Base-by-base conservation (phyloP, 1,140 invertebrate genomes). In the Mercenaria mercenaria region DNA sequence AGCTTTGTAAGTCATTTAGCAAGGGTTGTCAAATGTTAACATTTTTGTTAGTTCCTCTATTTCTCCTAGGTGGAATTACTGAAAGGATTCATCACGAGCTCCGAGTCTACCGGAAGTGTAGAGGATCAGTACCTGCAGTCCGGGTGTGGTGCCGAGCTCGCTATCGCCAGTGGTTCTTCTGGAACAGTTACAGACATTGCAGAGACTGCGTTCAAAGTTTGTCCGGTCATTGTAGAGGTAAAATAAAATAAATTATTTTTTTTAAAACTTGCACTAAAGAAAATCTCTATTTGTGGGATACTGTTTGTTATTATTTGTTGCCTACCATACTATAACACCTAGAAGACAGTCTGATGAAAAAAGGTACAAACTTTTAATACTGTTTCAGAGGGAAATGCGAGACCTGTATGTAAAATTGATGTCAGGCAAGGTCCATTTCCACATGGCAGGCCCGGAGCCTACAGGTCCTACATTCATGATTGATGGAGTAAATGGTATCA, bases 151-250 rank as follows among this genome's bases (percentile, higher is more conserved):
- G 34, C 69, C 2, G 13, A 85, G 20, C 47, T 85, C 6, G 43
- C 34, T 0, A 74, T 85, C 15, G 20, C 26, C 4, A 52, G 34
- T n/a, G 69, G 47, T 26, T 50, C 52, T 26, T 39, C 26, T n/a
- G 83, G 83, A 6, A 74, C 61, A 0, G 20, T 56, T 4, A 32
- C 18, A 1, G 43, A 74, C 37, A 85, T 85, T 10, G 83, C 83
- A 26, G 15, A 6, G 11, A 39, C 83, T 13, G 67, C 32, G 15
- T 56, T 85, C 32, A 41, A 50, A 15, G 64, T 56, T 1, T 85
- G 83, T 39, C 83, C 83, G 20, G 67, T 52, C 1, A 64, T 85
- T 56, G 41, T 85, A 0, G 83, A 85, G 83, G 83, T 85, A 82
- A 82, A 26, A 26, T 56, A 23, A 52, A 80, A 6, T n/a, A n/a